A percentile compares a stretch with the other conserved stretches of the same genome.
Evolutionary conservation across 2,797 vertebrate genomes (phyloP).

Genomic region (Lacerta bilineata): DNA sequence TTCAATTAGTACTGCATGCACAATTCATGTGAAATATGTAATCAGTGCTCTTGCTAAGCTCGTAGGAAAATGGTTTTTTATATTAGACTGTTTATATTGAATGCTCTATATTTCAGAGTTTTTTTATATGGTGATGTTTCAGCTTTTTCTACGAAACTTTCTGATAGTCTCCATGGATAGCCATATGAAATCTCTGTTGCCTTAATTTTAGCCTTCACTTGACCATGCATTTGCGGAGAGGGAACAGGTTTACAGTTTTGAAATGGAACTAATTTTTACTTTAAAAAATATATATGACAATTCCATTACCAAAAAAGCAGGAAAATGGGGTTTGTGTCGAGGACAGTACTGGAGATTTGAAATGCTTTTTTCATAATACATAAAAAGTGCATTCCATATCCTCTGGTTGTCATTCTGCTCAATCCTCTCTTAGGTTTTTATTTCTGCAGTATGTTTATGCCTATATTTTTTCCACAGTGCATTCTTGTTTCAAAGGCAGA

Average conservation of each 20-base stretch:
- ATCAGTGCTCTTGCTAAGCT: not conserved
- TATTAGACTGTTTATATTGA: not conserved
- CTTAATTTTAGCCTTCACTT: not conserved
- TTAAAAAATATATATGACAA: not conserved
- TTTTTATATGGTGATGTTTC: not conserved
- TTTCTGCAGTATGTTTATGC: not conserved
- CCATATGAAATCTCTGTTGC: not conserved
- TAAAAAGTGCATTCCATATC: not conserved
- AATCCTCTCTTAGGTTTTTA: not conserved
- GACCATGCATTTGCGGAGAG: not conserved
- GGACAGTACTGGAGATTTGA: not conserved
- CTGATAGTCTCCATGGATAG: not conserved
- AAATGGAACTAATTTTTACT: not conserved
- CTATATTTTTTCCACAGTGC: not conserved
- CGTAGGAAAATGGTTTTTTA: not conserved
- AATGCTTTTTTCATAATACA: not conserved
- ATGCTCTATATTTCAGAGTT: not conserved
- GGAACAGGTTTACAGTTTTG: not conserved
- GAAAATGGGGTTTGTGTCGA: not conserved
- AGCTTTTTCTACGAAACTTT: not conserved
- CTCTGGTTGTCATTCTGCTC: not conserved
- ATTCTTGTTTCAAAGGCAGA: not conserved
- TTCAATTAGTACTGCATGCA: not conserved
- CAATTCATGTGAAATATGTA: not conserved
- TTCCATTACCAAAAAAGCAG: not conserved